Conservation (phyloP, 2,888 invertebrate genomes). For the Metalampra italica region DNA sequence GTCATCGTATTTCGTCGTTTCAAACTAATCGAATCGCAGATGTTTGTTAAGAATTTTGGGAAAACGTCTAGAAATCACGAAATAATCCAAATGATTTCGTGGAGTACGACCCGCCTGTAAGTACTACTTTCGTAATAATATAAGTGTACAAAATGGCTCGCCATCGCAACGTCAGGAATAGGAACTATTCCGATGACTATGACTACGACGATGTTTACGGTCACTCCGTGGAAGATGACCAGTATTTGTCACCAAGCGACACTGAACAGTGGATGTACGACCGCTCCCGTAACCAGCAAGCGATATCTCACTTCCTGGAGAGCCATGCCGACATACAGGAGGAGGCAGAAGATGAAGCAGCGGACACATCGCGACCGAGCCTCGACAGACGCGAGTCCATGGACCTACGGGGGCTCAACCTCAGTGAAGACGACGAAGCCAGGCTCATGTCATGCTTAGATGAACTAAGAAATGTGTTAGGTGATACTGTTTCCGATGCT, state of each 20-base stretch:
- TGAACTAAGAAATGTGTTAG: conserved; percentile 87
- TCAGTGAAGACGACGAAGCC: conserved; percentile 84
- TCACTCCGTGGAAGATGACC: conserved; percentile 96
- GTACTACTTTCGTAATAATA: not conserved
- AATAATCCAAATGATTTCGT: not conserved
- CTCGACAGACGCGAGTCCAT: conserved; percentile 64
- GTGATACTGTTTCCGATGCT: conserved; percentile 85
- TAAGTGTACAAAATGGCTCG: conserved; percentile 86
- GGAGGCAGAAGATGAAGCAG: conserved; percentile 73
- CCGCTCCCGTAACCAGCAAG: conserved; percentile 84
- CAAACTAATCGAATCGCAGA: not conserved
- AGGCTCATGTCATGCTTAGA: conserved; percentile 91
- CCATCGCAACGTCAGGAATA: conserved; percentile 89
- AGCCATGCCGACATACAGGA: conserved; percentile 86
- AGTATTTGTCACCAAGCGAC: conserved; percentile 93
- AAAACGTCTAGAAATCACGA: not conserved
- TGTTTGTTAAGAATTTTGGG: not conserved
- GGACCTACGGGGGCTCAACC: conserved; percentile 65
- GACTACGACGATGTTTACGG: conserved; percentile 96
- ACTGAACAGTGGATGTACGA: conserved; percentile 91
- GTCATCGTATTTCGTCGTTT: not conserved
- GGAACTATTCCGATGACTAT: conserved; percentile 93
- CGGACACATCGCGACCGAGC: conserved; percentile 31
- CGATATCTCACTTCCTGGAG: conserved; percentile 87
- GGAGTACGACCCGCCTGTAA: not conserved